These are phyloP conservation scores for Atopsyche davidsoni DNA, from an alignment of 1,140 invertebrate species.

Conservation along the genomic window DNA sequence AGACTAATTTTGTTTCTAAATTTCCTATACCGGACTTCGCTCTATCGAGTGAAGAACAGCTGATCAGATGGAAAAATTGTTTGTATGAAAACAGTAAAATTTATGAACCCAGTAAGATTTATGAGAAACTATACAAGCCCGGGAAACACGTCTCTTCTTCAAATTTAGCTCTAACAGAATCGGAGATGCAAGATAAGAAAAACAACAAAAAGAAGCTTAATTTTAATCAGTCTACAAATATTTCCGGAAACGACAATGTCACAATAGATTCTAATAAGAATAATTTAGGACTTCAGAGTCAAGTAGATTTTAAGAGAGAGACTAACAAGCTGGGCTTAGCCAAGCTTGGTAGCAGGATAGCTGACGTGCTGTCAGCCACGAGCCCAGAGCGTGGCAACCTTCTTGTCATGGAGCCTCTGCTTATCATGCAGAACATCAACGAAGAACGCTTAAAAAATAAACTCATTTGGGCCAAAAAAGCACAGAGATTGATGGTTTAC, in stretches of 20 bases:
- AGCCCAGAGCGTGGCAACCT: slow-evolving; percentile 19
- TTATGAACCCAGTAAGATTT: slow-evolving; percentile 22
- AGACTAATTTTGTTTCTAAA: slow-evolving; percentile 30
- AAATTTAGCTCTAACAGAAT: slow-evolving; percentile 23
- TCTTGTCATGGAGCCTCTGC: slow-evolving; percentile 28
- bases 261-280: slow-evolving; percentile 15
- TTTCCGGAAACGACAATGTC: slow-evolving; percentile 6
- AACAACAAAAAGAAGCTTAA: slow-evolving; percentile 26
- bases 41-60: slow-evolving; percentile 32
- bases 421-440: slow-evolving; percentile 27
- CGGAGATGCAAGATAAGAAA: slow-evolving; percentile 22
- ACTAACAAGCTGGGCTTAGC: slow-evolving; percentile 7
- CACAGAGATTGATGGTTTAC: slow-evolving; percentile 23
- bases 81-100: slow-evolving; percentile 25
- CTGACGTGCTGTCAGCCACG: slow-evolving; percentile 15
- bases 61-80: slow-evolving; percentile 28
- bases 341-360: slow-evolving; percentile 14
- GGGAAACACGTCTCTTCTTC: slow-evolving; percentile 16
- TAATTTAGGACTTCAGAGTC: slow-evolving; percentile 1
- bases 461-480: slow-evolving; percentile 20
- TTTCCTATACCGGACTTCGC: slow-evolving; percentile 34
- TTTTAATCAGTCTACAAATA: slow-evolving; percentile 10
- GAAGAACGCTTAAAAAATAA: slow-evolving; percentile 28
- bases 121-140: slow-evolving; percentile 28
- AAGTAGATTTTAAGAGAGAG: slow-evolving; percentile 11